phyloP scores from a whole-genome alignment of 2,888 invertebrate genomes.

The Phoenoteleia sp. region DNA sequence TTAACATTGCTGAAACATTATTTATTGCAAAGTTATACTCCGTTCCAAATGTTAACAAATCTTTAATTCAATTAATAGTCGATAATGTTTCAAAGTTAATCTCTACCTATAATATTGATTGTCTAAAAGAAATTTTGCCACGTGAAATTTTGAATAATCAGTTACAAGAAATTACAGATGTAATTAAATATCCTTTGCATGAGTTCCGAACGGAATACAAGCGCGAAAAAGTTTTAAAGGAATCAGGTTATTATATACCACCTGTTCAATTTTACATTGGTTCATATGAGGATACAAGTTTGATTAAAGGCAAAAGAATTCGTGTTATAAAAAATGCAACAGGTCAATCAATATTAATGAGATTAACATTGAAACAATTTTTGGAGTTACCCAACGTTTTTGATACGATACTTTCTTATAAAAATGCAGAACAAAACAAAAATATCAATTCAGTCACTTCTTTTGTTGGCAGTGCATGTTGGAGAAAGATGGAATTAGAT shows the following conservation, averaged over 20 bases:
- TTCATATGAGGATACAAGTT: slow-evolving; percentile 5
- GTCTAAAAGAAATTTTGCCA: not conserved
- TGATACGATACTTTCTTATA: slow-evolving; percentile 33
- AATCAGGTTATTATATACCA: slow-evolving; percentile 24
- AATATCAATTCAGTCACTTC: not conserved
- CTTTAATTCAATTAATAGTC: not conserved
- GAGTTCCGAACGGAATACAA: slow-evolving; percentile 42
- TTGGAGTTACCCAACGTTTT: slow-evolving; percentile 61
- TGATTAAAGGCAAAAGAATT: not conserved
- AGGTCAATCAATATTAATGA: slow-evolving; percentile 48
- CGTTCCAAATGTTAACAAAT: not conserved
- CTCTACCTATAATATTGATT: not conserved
- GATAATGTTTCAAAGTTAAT: not conserved
- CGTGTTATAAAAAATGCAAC: slow-evolving; percentile 51
- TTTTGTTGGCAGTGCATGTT: slow-evolving; percentile 14
- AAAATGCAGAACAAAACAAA: not conserved
- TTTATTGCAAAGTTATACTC: not conserved
- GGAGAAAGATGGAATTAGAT: not conserved
- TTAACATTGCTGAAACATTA: not conserved
- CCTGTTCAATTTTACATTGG: slow-evolving; percentile 30
- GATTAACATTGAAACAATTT: slow-evolving; percentile 43
- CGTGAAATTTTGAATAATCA: not conserved
- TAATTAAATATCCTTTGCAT: slow-evolving; percentile 18
- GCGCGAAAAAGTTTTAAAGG: slow-evolving; percentile 20
- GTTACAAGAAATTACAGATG: slow-evolving; percentile 2